Conservation (phyloP, 2,113 vertebrate genomes). For the Ailurus styani region DNA sequence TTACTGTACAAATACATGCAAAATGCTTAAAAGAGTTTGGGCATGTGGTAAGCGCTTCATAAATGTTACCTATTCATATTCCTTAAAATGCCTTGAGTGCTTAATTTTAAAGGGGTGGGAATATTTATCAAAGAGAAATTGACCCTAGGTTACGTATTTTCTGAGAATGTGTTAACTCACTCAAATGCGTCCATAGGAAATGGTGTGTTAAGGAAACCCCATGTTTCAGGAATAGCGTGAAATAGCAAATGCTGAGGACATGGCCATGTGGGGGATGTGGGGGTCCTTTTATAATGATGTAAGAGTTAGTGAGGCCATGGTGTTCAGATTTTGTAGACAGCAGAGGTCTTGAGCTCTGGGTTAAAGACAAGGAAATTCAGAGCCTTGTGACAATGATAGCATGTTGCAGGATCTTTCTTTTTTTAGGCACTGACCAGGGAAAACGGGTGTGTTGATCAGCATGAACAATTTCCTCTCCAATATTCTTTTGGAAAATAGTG, state of each 20-base stretch:
- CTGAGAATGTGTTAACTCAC: not conserved
- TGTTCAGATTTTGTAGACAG: not conserved
- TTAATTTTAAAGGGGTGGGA: not conserved
- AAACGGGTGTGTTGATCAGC: not conserved
- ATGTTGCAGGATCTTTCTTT: not conserved
- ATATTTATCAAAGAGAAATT: not conserved
- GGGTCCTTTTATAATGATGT: not conserved
- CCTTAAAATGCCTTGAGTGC: not conserved
- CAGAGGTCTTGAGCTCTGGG: not conserved
- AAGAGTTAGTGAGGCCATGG: fast-evolving
- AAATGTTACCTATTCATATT: not conserved
- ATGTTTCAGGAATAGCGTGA: not conserved
- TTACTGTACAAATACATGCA: not conserved
- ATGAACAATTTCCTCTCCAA: not conserved
- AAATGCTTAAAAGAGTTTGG: not conserved
- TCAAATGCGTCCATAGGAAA: not conserved
- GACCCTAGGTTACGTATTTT: not conserved
- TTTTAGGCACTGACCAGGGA: not conserved
- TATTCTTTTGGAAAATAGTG: not conserved
- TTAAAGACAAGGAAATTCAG: not conserved
- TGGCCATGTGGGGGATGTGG: fast-evolving
- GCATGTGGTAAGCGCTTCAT: not conserved
- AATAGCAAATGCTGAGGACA: not conserved
- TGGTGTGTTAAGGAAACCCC: not conserved
- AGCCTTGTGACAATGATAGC: not conserved